Percentiles rank a stretch among this genome's conserved stretches.
phyloP scores from a whole-genome alignment of 1,140 invertebrate species.

The Papilio aristodemus region DNA sequence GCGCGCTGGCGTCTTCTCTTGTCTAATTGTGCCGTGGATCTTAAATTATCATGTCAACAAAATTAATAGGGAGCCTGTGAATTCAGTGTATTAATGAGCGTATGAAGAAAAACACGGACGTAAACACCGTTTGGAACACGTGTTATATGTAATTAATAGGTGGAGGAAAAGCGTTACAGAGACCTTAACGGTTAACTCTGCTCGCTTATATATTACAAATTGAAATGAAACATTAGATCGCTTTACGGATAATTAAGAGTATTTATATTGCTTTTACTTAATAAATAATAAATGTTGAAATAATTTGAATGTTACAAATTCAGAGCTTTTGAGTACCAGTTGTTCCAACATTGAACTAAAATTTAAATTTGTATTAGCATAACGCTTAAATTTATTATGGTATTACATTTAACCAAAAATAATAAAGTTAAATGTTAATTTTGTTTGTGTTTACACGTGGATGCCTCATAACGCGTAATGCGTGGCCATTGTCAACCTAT shows the following conservation, averaged over 20 bases:
- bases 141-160: slow-evolving; percentile 16
- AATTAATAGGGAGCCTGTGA: slow-evolving; percentile 28
- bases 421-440: slow-evolving; percentile 22
- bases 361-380: slow-evolving; percentile 7
- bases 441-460: slow-evolving; percentile 22
- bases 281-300: background rate
- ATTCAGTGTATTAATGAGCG: slow-evolving; percentile 31
- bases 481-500: slow-evolving; percentile 33
- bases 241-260: background rate
- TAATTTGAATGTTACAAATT: too few relatives aligned
- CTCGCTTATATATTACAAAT: background rate
- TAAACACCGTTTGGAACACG: slow-evolving; percentile 21
- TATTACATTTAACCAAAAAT: background rate
- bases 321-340: too few relatives aligned
- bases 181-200: slow-evolving; percentile 11
- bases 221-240: slow-evolving; percentile 10
- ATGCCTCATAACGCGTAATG: slow-evolving; percentile 18
- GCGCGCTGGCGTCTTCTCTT: slow-evolving; percentile 34
- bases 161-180: slow-evolving; percentile 9
- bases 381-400: slow-evolving; percentile 2
- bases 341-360: background rate
- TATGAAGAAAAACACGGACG: slow-evolving; percentile 29
- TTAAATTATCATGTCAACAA: slow-evolving; percentile 35
- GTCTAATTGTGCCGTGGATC: slow-evolving; percentile 36
- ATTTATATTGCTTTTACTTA: background rate